phyloP scores from a whole-genome alignment of 2,888 invertebrate genomes.

The Drosophila anomalata region DNA sequence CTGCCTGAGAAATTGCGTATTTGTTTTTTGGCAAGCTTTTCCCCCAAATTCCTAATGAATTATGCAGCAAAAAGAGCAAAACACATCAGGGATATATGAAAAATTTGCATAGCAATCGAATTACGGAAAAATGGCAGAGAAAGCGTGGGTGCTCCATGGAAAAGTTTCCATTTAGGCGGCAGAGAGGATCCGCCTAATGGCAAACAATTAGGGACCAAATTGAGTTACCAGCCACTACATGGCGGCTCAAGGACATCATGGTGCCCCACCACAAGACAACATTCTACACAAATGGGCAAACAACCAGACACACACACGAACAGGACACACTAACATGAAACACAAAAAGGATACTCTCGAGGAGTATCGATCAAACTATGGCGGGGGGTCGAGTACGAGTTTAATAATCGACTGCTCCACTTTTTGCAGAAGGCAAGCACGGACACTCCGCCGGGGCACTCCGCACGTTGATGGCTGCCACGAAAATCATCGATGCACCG shows the following conservation, averaged over 20 bases:
- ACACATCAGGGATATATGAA: neutral
- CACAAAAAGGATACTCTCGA: slow-evolving; percentile 26
- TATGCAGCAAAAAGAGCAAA: slow-evolving; percentile 8
- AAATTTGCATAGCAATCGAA: slow-evolving; percentile 34
- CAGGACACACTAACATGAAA: slow-evolving; percentile 18
- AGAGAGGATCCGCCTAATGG: slow-evolving; percentile 45
- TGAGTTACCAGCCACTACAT: slow-evolving; percentile 56
- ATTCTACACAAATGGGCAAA: slow-evolving; percentile 42
- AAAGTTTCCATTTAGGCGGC: slow-evolving; percentile 38
- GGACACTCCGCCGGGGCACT: slow-evolving; percentile 42
- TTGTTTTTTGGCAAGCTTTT: neutral
- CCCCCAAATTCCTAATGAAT: slow-evolving; percentile 3
- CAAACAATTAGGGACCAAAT: slow-evolving; percentile 64
- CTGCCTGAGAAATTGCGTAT: neutral
- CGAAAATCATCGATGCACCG: slow-evolving; percentile 84
- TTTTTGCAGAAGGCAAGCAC: slow-evolving; percentile 44
- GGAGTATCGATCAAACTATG: slow-evolving; percentile 37
- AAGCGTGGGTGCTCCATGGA: slow-evolving; percentile 5
- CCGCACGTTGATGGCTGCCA: slow-evolving; percentile 83
- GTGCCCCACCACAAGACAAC: slow-evolving; percentile 8
- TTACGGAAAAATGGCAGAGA: neutral
- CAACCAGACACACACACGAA: slow-evolving; percentile 37
- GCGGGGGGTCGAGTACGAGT: neutral
- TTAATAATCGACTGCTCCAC: slow-evolving; percentile 33
- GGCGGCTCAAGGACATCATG: slow-evolving; percentile 28